These are phyloP conservation scores for Hypena proboscidalis DNA, from an alignment of 2,888 invertebrate species.

Conservation along the genomic window DNA sequence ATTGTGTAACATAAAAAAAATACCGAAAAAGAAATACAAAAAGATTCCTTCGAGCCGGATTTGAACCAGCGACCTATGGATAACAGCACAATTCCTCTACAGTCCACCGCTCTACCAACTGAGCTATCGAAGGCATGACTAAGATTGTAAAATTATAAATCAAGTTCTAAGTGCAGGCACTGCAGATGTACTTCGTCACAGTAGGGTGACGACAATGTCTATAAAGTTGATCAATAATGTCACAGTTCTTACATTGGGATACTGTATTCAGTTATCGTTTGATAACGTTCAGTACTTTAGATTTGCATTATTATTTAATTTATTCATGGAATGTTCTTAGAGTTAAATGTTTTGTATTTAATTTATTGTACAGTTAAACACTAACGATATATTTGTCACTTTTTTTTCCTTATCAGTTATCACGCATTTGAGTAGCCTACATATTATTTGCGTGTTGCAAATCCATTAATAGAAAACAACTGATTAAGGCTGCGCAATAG, in stretches of 20 bases:
- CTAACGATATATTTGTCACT: too few relatives aligned
- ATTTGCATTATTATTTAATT: not conserved
- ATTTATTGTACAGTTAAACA: too few relatives aligned
- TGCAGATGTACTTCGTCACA: conserved; percentile 1
- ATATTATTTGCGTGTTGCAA: conserved; percentile 26
- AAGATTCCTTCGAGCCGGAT: conserved; percentile 85
- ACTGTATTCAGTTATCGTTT: not conserved
- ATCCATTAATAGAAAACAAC: conserved; percentile 18
- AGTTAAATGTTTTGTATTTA: too few relatives aligned
- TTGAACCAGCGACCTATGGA: conserved; percentile 88
- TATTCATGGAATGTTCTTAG: too few relatives aligned
- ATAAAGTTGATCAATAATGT: conserved; percentile 3
- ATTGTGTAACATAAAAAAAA: conserved; percentile 10
- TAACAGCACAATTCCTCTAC: conserved; percentile 55
- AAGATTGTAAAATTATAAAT: conserved; percentile 32
- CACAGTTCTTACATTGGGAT: too few relatives aligned
- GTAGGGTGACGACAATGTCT: conserved; percentile 49
- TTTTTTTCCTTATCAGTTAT: conserved; percentile 8
- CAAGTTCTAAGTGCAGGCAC: conserved; percentile 2
- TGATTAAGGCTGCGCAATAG: conserved; percentile 21
- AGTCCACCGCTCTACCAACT: conserved; percentile 84
- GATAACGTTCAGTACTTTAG: not conserved
- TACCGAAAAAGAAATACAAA: conserved; percentile 34
- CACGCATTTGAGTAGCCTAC: conserved; percentile 14
- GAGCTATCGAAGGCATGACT: conserved; percentile 77